These are phyloP conservation scores for Trochalopteron elliotii DNA, from an alignment of 2,113 vertebrate genomes.

Conservation along the genomic window DNA sequence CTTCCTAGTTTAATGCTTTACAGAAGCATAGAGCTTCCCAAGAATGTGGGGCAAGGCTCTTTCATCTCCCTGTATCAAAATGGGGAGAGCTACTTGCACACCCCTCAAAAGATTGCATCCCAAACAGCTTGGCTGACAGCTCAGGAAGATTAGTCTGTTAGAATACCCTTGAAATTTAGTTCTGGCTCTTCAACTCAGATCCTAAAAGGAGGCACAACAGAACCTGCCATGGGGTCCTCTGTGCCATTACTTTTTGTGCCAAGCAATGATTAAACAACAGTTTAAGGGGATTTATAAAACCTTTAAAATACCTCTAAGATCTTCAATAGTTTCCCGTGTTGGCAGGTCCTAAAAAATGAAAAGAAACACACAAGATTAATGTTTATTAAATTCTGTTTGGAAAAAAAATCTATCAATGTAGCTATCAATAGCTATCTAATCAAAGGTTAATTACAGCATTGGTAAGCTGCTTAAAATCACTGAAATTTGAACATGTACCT, in stretches of 20 bases:
- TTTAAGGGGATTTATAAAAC: background rate
- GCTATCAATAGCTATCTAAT: background rate
- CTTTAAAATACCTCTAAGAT: slow-evolving; percentile 74
- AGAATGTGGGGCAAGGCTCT: background rate
- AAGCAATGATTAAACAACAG: background rate
- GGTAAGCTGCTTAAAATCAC: background rate
- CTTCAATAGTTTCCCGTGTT: slow-evolving; percentile 73
- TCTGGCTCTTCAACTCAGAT: background rate
- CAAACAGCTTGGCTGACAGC: background rate
- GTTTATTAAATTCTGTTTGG: background rate
- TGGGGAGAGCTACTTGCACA: background rate
- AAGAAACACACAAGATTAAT: background rate
- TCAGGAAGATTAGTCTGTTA: background rate
- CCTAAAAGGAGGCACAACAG: background rate
- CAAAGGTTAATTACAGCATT: background rate
- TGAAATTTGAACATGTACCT: background rate
- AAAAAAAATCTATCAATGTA: background rate
- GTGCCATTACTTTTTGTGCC: background rate
- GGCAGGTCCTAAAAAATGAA: slow-evolving; percentile 67
- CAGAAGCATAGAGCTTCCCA: background rate
- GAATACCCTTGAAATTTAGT: background rate
- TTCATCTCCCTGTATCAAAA: background rate
- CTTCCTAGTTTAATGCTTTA: background rate
- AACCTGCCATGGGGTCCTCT: background rate
- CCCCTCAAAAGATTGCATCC: background rate